Percentiles rank a stretch among this genome's conserved stretches.
Conservation (phyloP, 1,140 invertebrate species). For the Aphaenogaster floridana region DNA sequence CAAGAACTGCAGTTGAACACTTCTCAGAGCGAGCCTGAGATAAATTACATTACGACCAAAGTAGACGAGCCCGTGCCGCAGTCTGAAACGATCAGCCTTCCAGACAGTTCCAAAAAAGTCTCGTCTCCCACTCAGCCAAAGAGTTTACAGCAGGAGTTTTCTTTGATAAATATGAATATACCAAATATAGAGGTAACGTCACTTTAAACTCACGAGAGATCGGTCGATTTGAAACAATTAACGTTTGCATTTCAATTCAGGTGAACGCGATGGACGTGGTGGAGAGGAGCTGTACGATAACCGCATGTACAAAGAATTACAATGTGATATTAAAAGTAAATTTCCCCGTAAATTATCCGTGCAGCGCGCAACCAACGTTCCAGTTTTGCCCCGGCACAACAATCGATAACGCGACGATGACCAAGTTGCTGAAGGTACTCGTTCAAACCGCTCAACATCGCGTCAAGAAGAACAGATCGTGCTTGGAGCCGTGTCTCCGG, state of each 20-base stretch:
- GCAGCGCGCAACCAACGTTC: conserved; percentile 91
- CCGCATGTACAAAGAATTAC: conserved; percentile 91
- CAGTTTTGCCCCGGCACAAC: conserved; percentile 89
- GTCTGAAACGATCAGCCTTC: conserved; percentile 73
- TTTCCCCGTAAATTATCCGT: conserved; percentile 94
- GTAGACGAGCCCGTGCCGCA: conserved; percentile 74
- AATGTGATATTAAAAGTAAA: conserved; percentile 92
- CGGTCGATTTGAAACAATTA: neutral
- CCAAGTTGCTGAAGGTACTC: conserved; percentile 90
- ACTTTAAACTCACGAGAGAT: neutral
- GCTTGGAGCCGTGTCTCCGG: conserved; percentile 93
- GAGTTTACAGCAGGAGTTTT: conserved; percentile 95
- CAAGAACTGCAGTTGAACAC: conserved; percentile 83
- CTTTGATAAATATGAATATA: conserved; percentile 94
- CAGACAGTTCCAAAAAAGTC: conserved; percentile 83
- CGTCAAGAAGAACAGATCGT: conserved; percentile 92
- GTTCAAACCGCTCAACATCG: conserved; percentile 92
- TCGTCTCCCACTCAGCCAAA: conserved; percentile 87
- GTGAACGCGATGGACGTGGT: conserved; percentile 90
- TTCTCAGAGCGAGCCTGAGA: conserved; percentile 81
- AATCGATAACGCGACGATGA: conserved; percentile 88
- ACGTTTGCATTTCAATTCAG: conserved; percentile 57
- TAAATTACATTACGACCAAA: conserved; percentile 80
- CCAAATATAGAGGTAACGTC: conserved; percentile 92
- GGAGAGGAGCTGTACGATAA: conserved; percentile 92